Evolutionary conservation across 2,113 vertebrate species (phyloP).

Genomic region (Sialia sialis): DNA sequence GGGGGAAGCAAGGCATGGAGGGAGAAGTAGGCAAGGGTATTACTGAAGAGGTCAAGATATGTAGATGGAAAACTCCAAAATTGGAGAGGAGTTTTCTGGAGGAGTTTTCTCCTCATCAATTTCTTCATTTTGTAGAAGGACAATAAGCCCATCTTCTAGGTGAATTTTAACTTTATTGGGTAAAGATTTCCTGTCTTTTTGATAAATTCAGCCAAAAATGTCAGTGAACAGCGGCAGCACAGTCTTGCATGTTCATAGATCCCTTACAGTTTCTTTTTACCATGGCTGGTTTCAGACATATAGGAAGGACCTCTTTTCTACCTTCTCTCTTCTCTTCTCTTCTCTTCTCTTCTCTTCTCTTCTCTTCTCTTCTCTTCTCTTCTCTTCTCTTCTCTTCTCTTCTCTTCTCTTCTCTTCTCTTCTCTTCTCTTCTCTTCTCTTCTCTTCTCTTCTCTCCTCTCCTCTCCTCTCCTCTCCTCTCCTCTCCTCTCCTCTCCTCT

Average conservation of each 20-base stretch:
- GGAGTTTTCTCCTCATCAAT: neutral
- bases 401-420: no score
- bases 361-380: no score
- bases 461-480: no score
- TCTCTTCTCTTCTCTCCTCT: no score
- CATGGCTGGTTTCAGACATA: neutral
- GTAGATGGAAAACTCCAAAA: neutral
- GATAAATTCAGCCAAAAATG: neutral
- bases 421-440: no score
- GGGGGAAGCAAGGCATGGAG: neutral
- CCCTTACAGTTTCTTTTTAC: neutral
- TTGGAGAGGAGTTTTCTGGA: neutral
- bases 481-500: no score
- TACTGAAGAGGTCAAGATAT: neutral
- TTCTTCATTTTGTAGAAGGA: neutral
- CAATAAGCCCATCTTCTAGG: neutral
- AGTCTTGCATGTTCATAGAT: neutral
- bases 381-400: no score
- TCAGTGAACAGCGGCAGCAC: neutral
- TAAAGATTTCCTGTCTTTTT: conserved; percentile 43
- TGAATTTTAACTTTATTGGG: neutral
- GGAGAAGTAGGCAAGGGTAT: neutral
- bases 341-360: no score
- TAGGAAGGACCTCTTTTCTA: neutral
- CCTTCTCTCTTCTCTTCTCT: neutral